A percentile compares a stretch with the other conserved stretches of the same genome.
These are phyloP conservation scores for Megathymus violae DNA, from an alignment of 1,140 invertebrate genomes.

Conservation along the genomic window DNA sequence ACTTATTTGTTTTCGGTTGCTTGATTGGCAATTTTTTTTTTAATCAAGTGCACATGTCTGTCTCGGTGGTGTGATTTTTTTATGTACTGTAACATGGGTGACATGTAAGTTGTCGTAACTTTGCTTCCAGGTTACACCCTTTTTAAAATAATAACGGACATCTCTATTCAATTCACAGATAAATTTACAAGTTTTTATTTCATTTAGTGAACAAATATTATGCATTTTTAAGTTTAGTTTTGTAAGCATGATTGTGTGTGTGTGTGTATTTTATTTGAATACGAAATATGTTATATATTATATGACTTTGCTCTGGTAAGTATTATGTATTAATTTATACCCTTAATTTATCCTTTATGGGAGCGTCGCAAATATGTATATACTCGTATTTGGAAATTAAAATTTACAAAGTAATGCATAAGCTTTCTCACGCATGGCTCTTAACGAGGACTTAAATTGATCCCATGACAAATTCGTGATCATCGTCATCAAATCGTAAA, in stretches of 20 bases:
- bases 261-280: conserved; percentile 49
- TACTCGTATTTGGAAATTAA: background rate
- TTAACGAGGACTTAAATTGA: conserved; percentile 56
- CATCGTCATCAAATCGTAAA: conserved; percentile 81
- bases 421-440: conserved; percentile 53
- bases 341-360: conserved; percentile 1
- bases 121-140: conserved; percentile 82
- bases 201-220: conserved; percentile 55
- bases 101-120: conserved; percentile 77
- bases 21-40: conserved; percentile 61
- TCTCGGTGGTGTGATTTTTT: conserved; percentile 76
- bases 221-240: conserved; percentile 67
- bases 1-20: conserved; percentile 59
- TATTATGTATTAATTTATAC: conserved; percentile 14
- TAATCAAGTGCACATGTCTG: conserved; percentile 64
- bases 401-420: conserved; percentile 33
- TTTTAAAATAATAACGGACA: conserved; percentile 48
- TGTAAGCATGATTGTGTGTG: conserved; percentile 70
- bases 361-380: too few species aligned
- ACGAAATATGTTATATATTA: conserved; percentile 19
- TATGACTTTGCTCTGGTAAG: background rate
- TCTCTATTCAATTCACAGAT: conserved; percentile 70
- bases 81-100: conserved; percentile 70
- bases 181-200: conserved; percentile 71
- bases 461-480: conserved; percentile 74